A percentile compares a stretch with the other conserved stretches of the same genome.
These are phyloP conservation scores for Pampus argenteus DNA, from an alignment of 2,797 vertebrate species.

Conservation along the genomic window DNA sequence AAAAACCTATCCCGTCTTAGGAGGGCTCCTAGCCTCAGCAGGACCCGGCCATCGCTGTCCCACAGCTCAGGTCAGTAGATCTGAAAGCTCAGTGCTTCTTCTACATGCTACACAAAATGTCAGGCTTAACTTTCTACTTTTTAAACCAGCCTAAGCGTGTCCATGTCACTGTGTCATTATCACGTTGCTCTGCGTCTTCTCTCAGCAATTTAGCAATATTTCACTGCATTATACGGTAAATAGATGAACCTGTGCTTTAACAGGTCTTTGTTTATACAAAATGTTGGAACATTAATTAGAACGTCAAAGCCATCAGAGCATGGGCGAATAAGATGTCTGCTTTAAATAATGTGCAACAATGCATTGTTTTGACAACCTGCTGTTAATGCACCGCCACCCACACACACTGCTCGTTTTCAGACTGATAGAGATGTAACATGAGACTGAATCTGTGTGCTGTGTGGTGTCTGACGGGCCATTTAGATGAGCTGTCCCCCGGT, in stretches of 20 bases:
- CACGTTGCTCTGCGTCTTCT: background rate
- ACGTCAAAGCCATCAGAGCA: constrained; percentile 42
- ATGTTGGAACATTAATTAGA: constrained; percentile 56
- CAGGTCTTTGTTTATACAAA: constrained; percentile 48
- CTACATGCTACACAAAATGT: background rate
- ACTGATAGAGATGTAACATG: constrained; percentile 60
- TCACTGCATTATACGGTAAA: constrained; percentile 39
- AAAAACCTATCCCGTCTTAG: constrained; percentile 77
- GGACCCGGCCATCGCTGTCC: constrained; percentile 76
- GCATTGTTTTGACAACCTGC: constrained; percentile 72
- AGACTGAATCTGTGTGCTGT: constrained; percentile 49
- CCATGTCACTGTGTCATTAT: background rate
- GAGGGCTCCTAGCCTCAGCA: constrained; percentile 85
- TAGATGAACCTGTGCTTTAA: constrained; percentile 38
- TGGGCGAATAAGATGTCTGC: constrained; percentile 55
- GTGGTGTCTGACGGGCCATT: constrained; percentile 38
- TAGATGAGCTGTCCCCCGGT: constrained; percentile 83
- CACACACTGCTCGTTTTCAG: constrained; percentile 49
- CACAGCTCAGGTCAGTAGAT: constrained; percentile 85
- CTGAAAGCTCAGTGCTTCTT: background rate
- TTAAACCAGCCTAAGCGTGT: background rate
- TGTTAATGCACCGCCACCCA: constrained; percentile 57
- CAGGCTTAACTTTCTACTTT: background rate
- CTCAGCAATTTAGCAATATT: constrained; percentile 9
- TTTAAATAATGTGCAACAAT: constrained; percentile 47